Conservation (phyloP, 2,113 vertebrate species). For the Daubentonia madagascariensis region DNA sequence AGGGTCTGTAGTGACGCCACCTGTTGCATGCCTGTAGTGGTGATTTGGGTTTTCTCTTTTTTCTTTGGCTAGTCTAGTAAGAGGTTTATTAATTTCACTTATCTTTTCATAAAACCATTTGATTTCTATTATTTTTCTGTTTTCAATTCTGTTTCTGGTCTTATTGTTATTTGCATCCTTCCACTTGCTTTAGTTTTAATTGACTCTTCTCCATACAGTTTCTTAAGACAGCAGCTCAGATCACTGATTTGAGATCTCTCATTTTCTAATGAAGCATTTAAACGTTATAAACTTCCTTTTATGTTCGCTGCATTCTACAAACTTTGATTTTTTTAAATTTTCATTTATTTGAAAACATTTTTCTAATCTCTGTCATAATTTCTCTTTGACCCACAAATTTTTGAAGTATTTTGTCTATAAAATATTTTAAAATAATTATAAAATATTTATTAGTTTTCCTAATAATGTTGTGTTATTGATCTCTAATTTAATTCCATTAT, state of each 20-base stretch:
- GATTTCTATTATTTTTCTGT: neutral
- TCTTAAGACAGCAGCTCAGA: neutral
- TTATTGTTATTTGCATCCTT: neutral
- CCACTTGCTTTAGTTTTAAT: neutral
- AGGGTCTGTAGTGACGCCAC: neutral
- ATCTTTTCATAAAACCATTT: neutral
- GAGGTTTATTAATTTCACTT: fast-evolving
- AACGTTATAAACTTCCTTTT: neutral
- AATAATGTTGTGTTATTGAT: neutral
- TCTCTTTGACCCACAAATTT: neutral
- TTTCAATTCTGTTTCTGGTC: neutral
- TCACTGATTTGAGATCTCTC: neutral
- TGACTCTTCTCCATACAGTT: neutral
- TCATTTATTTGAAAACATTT: neutral
- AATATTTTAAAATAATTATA: neutral
- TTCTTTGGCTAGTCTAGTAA: neutral
- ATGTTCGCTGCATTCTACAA: too few relatives aligned
- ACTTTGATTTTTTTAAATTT: neutral
- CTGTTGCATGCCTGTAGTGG: neutral
- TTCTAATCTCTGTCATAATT: neutral
- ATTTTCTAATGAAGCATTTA: neutral
- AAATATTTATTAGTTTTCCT: neutral
- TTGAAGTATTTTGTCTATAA: neutral
- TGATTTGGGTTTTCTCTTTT: too few relatives aligned
- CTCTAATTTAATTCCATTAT: neutral